Evolutionary conservation across 2,797 vertebrate genomes (phyloP).

Genomic region (Phaenicophaeus curvirostris): DNA sequence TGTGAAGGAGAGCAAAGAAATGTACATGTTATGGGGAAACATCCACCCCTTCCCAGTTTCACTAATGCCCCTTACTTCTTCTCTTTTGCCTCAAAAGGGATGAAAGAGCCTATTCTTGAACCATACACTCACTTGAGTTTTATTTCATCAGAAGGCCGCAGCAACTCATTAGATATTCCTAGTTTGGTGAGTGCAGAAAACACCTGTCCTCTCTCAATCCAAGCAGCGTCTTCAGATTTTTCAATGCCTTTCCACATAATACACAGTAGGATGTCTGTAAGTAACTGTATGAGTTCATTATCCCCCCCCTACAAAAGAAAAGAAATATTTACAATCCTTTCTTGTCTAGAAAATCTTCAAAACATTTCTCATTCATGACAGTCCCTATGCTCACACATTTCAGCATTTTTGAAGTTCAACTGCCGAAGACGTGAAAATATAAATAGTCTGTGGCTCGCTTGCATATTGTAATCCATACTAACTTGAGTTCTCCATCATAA

Average conservation of each 20-base stretch:
- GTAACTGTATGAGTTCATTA: constrained; percentile 88
- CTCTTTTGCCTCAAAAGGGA: neutral
- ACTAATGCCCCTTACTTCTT: neutral
- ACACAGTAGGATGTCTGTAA: constrained; percentile 87
- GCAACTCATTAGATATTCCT: constrained; percentile 87
- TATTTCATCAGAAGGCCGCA: constrained; percentile 91
- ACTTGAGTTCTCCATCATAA: neutral
- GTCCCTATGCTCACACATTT: neutral
- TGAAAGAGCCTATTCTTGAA: neutral
- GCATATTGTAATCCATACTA: neutral
- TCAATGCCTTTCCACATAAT: constrained; percentile 96
- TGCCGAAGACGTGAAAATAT: neutral
- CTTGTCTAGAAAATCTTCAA: neutral
- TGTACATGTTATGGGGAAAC: neutral
- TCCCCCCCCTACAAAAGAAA: constrained; percentile 82
- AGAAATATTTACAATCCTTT: neutral
- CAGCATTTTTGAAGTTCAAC: neutral
- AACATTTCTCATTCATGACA: neutral
- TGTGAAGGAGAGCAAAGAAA: neutral
- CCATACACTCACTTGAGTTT: constrained; percentile 87
- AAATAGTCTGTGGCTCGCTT: neutral
- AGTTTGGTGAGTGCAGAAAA: constrained; percentile 94
- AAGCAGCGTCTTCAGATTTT: constrained; percentile 89
- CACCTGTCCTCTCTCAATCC: constrained; percentile 94
- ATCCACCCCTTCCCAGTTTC: neutral